Conservation (phyloP, 2,888 invertebrate species). For the Melikaiella ostensackeni region DNA sequence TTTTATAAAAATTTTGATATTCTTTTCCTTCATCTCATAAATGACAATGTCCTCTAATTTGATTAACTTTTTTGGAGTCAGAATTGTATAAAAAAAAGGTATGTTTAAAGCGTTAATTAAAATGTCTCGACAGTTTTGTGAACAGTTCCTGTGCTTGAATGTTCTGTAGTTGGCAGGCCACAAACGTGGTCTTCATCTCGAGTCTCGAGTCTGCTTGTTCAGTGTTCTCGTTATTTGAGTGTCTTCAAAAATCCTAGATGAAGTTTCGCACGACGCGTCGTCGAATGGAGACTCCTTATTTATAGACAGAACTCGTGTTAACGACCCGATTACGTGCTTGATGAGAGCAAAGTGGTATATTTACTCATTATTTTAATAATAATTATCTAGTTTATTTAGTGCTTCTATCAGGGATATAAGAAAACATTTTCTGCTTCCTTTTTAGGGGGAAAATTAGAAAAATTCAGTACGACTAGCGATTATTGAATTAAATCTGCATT, state of each 20-base stretch:
- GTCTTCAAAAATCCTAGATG: constrained; percentile 10
- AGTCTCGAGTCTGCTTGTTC: not conserved
- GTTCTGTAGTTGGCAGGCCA: constrained; percentile 1
- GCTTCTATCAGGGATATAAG: not conserved
- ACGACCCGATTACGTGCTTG: not conserved
- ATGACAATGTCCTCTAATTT: not conserved
- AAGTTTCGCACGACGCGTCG: not conserved
- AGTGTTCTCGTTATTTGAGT: not conserved
- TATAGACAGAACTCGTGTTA: constrained; percentile 17
- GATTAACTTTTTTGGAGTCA: not conserved
- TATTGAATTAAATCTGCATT: too few relatives aligned
- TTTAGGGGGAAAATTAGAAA: too few relatives aligned
- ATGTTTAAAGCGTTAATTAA: not conserved
- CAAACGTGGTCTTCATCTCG: not conserved
- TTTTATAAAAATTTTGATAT: too few relatives aligned
- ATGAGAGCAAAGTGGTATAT: not conserved
- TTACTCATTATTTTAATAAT: not conserved
- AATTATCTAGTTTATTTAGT: not conserved
- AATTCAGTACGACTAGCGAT: too few relatives aligned
- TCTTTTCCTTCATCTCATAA: not conserved
- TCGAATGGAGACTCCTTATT: not conserved
- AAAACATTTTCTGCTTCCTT: not conserved
- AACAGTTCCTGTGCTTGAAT: not conserved
- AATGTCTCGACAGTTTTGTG: not conserved
- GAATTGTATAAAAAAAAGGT: not conserved